Evolutionary conservation across 2,888 invertebrate genomes (phyloP).

Genomic region (Melanostoma mellinum): DNA sequence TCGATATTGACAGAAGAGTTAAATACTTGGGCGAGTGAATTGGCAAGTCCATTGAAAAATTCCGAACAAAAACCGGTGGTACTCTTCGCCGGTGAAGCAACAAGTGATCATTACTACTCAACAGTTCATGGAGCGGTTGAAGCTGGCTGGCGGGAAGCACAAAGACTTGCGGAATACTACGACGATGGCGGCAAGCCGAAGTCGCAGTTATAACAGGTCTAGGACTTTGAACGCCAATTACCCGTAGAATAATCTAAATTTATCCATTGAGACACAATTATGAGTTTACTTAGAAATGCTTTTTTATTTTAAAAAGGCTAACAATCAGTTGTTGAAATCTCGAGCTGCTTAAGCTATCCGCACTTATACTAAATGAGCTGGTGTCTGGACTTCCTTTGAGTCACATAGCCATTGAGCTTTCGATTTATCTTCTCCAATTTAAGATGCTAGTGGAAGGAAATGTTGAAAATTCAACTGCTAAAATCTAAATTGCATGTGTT

Average conservation of each 20-base stretch:
- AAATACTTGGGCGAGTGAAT: constrained; percentile 83
- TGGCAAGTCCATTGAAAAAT: constrained; percentile 82
- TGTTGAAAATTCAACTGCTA: too few relatives aligned
- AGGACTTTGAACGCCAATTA: constrained; percentile 74
- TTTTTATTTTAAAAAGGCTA: not conserved
- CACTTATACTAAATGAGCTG: too few relatives aligned
- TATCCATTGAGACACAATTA: not conserved
- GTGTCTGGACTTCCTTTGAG: too few relatives aligned
- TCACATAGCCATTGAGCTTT: too few relatives aligned
- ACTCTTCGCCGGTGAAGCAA: constrained; percentile 88
- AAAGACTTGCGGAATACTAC: constrained; percentile 82
- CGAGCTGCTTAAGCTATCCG: too few relatives aligned
- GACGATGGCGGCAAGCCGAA: constrained; percentile 67
- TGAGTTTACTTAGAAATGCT: not conserved
- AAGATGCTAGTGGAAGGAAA: too few relatives aligned
- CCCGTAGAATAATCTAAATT: constrained; percentile 7
- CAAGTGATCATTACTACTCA: constrained; percentile 86
- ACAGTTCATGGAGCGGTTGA: constrained; percentile 90
- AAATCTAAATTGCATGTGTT: too few relatives aligned
- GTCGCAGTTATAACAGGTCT: constrained; percentile 78
- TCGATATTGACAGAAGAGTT: constrained; percentile 84
- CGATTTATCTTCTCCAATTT: too few relatives aligned
- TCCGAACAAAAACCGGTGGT: constrained; percentile 82
- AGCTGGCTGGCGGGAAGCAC: constrained; percentile 88
- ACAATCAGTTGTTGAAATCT: too few relatives aligned